A percentile compares a stretch with the other conserved stretches of the same genome.
These are phyloP conservation scores for Diarsia rubi DNA, from an alignment of 2,888 invertebrate genomes.

Conservation along the genomic window DNA sequence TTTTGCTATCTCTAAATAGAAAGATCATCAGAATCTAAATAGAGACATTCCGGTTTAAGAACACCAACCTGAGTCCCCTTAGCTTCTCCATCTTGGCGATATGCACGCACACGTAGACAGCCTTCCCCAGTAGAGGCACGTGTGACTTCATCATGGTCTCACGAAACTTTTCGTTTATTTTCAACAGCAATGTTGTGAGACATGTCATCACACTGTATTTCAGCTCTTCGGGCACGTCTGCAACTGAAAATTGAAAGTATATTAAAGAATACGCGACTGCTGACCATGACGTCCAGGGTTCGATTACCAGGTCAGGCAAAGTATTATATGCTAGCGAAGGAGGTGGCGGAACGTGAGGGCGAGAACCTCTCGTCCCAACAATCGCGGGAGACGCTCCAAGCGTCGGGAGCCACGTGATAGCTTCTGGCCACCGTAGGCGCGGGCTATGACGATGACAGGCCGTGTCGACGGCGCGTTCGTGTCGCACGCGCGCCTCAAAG, in stretches of 20 bases:
- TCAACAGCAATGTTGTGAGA: slow-evolving; percentile 87
- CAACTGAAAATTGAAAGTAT: slow-evolving; percentile 81
- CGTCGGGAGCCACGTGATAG: too few species aligned
- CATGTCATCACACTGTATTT: slow-evolving; percentile 91
- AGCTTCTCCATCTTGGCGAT: slow-evolving; percentile 93
- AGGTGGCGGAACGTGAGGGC: too few species aligned
- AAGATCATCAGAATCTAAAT: too few species aligned
- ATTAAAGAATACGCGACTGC: neutral
- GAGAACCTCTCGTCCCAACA: too few species aligned
- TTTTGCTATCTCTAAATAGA: neutral
- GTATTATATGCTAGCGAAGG: too few species aligned
- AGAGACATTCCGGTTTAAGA: neutral
- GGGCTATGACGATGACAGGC: too few species aligned
- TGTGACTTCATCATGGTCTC: slow-evolving; percentile 90
- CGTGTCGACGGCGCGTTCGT: too few species aligned
- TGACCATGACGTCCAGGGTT: too few species aligned
- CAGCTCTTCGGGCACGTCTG: slow-evolving; percentile 91
- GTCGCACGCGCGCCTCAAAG: too few species aligned
- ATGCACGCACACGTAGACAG: slow-evolving; percentile 92
- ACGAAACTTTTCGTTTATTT: slow-evolving; percentile 87
- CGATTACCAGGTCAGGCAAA: too few species aligned
- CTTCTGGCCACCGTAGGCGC: too few species aligned
- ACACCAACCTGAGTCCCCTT: slow-evolving; percentile 91
- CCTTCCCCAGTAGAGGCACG: slow-evolving; percentile 92
- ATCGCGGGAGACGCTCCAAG: too few species aligned